Conservation (phyloP, 1,140 invertebrate species). For the Varroa destructor region DNA sequence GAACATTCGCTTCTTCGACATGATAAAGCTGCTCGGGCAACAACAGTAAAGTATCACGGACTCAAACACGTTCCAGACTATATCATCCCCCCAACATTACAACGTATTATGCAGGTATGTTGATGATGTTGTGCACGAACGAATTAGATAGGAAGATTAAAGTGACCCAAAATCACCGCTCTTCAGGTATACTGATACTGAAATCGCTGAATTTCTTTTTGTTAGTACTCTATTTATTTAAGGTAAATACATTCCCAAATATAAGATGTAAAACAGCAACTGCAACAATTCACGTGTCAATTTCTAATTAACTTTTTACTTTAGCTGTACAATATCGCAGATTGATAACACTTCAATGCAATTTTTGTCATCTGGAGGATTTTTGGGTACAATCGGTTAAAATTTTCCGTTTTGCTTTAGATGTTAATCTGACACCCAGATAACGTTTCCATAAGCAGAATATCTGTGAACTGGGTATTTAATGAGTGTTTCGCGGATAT, state of each 20-base stretch:
- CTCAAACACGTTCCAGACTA: conserved; percentile 88
- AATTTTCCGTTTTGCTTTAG: too few species aligned
- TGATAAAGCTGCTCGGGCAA: conserved; percentile 71
- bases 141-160: background rate
- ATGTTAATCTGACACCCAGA: too few species aligned
- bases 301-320: background rate
- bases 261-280: background rate
- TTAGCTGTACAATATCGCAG: background rate
- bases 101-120: conserved; percentile 26
- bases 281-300: background rate
- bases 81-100: conserved; percentile 45
- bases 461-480: background rate
- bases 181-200: background rate
- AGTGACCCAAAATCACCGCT: background rate
- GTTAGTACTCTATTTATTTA: too few species aligned
- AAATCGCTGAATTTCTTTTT: too few species aligned
- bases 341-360: background rate
- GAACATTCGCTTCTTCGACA: conserved; percentile 77
- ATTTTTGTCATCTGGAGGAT: background rate
- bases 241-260: background rate
- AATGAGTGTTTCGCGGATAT: background rate
- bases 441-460: background rate
- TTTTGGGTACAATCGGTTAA: too few species aligned
- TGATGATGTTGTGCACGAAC: too few species aligned
- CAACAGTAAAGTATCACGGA: conserved; percentile 55